These are phyloP conservation scores for Brienomyrus longianalis DNA, from an alignment of 2,113 vertebrate genomes.

Conservation along the genomic window DNA sequence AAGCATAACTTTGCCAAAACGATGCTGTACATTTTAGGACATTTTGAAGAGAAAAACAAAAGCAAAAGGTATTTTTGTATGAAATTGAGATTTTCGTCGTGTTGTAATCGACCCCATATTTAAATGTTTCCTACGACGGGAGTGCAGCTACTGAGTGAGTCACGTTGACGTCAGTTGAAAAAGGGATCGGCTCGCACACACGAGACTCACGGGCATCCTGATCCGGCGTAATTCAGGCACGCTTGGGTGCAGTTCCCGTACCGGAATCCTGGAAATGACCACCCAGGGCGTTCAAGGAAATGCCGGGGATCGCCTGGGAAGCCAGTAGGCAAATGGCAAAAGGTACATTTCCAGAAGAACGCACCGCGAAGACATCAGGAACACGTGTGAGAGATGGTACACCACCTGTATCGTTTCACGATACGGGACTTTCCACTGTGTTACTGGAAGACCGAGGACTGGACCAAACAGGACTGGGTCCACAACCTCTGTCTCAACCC, in stretches of 20 bases:
- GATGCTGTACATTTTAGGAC: conserved; percentile 21
- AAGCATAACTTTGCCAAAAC: conserved; percentile 26
- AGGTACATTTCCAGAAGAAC: neutral
- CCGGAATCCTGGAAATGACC: neutral
- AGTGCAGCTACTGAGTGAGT: neutral
- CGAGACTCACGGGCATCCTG: neutral
- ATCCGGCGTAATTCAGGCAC: neutral
- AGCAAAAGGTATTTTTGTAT: conserved; percentile 26
- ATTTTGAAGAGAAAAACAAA: conserved; percentile 16
- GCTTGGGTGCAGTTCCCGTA: no score
- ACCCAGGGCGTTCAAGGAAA: neutral
- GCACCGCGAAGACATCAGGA: neutral
- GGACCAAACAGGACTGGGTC: neutral
- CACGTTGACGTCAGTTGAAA: neutral
- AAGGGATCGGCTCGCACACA: neutral
- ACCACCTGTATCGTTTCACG: neutral
- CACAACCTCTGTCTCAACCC: neutral
- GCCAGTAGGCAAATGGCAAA: neutral
- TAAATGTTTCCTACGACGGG: neutral
- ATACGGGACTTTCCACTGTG: neutral
- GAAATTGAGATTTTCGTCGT: neutral
- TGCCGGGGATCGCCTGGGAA: neutral
- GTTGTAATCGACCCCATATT: neutral
- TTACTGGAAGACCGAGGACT: neutral
- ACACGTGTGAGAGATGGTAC: neutral